Evolutionary conservation across 2,113 vertebrate species (phyloP).

Genomic region (Poecile atricapillus): DNA sequence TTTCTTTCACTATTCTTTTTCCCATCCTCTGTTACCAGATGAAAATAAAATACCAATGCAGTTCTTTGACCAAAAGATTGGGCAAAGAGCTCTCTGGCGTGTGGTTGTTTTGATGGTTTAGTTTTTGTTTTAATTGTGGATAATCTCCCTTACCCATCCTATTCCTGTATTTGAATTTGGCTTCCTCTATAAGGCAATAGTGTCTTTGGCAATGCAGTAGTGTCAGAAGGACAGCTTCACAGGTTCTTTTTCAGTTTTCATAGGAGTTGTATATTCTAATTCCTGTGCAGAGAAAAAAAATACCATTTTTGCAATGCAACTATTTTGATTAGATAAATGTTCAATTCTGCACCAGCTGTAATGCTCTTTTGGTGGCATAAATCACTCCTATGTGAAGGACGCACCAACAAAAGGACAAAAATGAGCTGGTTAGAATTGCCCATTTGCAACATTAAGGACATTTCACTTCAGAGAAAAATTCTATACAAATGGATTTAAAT

Average conservation of each 20-base stretch:
- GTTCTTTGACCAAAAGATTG: not conserved
- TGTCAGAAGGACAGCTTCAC: not conserved
- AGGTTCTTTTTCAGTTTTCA: not conserved
- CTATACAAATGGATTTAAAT: not conserved
- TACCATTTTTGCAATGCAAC: not conserved
- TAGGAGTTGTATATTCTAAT: not conserved
- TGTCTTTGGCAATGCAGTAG: not conserved
- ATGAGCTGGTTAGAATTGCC: not conserved
- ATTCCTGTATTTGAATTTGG: not conserved
- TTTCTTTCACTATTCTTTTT: not conserved
- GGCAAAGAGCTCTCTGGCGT: not conserved
- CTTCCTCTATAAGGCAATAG: not conserved
- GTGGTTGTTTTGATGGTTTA: not conserved
- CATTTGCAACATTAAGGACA: not conserved
- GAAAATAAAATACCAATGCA: not conserved
- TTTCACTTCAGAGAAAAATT: constrained; percentile 3
- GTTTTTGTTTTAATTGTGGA: not conserved
- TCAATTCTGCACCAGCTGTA: not conserved
- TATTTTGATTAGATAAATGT: not conserved
- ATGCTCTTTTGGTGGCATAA: not conserved
- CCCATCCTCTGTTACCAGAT: not conserved
- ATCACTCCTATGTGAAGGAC: not conserved
- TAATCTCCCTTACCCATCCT: not conserved
- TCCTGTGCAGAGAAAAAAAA: not conserved
- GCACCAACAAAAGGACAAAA: not conserved